Evolutionary conservation across 2,888 invertebrate genomes (phyloP), one percentile per base, ranked within the genome.

Genomic region (Ophonus ardosiacus): DNA sequence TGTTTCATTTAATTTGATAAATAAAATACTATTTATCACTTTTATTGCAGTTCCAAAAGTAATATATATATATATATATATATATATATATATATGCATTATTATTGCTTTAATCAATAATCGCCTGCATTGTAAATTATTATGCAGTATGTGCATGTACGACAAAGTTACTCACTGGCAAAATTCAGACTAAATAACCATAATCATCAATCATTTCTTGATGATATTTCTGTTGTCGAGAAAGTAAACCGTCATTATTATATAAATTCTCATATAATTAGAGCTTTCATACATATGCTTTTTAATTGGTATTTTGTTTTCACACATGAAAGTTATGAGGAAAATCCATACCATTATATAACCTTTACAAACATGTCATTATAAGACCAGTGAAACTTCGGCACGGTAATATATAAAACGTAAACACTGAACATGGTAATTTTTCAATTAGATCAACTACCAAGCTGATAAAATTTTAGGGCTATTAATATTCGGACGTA

Each of bases 361-460:
- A 24, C 24, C 63, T 63, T 21, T 13, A 63, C 63, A 63, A 63
- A 63, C 63, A 63, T 63, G 24, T 63, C 63, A 63, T 63, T 63
- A 63, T 10, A 10, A 31, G 31, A 31, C 31, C 31, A 18, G 63
- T 63, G 21, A 24, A 63, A 63, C 21, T 13, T 21, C 2, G n/a
- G n/a, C n/a, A 63, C 2, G 18, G 24, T 24, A 21, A 24, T 68
- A 38, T 65, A 68, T n/a, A 38, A 68, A 38, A 38, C 5, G 38
- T 74, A 7, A 24, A 13, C 21, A 74, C 51, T 71, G 15, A 51
- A 74, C 40, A 74, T 51, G 18, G 56, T 74, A 51, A 74, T 74
- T 56, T 51, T 74, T 74, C 74, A 74, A 74, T 74, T 74, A 74
- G 13, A 74, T 18, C 51, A 74, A 74, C n/a, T 51, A 56, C 51